phyloP scores from a whole-genome alignment of 2,888 invertebrate species.

The Dioctria rufipes region DNA sequence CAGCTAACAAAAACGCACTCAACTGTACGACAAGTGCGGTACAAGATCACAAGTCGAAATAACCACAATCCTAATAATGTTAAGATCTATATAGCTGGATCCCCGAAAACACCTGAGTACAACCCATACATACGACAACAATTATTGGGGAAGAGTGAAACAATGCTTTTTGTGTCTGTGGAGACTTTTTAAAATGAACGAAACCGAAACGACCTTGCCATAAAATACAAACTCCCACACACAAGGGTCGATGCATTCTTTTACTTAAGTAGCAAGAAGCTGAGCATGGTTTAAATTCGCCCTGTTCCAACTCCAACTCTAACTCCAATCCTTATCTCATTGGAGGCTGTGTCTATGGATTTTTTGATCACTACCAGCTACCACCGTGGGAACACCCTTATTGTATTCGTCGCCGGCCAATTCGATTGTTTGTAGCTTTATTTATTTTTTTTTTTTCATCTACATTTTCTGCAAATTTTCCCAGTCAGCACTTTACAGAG shows the following conservation, averaged over 20 bases:
- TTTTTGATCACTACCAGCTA: background rate
- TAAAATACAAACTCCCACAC: slow-evolving; percentile 51
- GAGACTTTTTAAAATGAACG: slow-evolving; percentile 26
- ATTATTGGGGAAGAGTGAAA: slow-evolving; percentile 10
- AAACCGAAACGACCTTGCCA: slow-evolving; percentile 57
- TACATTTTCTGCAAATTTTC: slow-evolving; percentile 21
- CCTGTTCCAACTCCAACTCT: background rate
- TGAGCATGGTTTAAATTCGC: background rate
- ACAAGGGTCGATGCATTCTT: slow-evolving; percentile 38
- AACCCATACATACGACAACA: slow-evolving; percentile 12
- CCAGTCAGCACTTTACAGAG: background rate
- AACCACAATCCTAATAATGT: slow-evolving; percentile 43
- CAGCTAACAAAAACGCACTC: slow-evolving; percentile 25
- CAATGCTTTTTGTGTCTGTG: slow-evolving; percentile 44
- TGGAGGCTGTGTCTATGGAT: background rate
- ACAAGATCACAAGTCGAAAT: slow-evolving; percentile 57
- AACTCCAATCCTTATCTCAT: background rate
- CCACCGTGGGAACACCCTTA: slow-evolving; percentile 53
- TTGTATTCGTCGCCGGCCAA: slow-evolving; percentile 31
- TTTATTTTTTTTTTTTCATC: slow-evolving; percentile 3
- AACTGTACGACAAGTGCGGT: slow-evolving; percentile 53
- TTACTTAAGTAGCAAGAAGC: background rate
- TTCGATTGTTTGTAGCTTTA: slow-evolving; percentile 39
- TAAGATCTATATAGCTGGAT: slow-evolving; percentile 56
- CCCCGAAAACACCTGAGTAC: slow-evolving; percentile 48